Conservation (phyloP, 1,140 invertebrate species). For the Anoplolepis gracilipes region DNA sequence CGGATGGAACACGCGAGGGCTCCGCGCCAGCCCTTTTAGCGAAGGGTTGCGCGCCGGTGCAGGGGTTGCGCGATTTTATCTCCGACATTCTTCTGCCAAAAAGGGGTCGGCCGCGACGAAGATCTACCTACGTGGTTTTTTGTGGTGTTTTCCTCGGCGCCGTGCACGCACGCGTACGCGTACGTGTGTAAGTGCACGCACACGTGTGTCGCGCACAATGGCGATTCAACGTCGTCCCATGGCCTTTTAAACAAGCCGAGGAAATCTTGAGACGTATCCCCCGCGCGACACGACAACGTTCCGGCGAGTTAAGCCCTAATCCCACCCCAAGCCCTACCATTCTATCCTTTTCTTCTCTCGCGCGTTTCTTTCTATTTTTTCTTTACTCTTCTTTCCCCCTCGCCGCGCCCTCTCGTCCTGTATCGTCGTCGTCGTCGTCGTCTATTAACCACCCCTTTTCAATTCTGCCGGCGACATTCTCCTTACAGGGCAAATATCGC, state of each 20-base stretch:
- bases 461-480: constrained; percentile 66
- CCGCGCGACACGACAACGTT: constrained; percentile 60
- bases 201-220: constrained; percentile 33
- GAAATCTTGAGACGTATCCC: constrained; percentile 72
- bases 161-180: background rate
- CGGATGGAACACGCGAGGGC: background rate
- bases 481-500: constrained; percentile 67
- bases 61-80: constrained; percentile 78
- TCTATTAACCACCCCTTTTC: constrained; percentile 59
- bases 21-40: constrained; percentile 39
- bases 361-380: constrained; percentile 26
- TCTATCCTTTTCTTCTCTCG: constrained; percentile 21
- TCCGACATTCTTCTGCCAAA: constrained; percentile 73
- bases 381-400: background rate
- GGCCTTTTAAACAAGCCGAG: constrained; percentile 70
- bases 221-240: constrained; percentile 68
- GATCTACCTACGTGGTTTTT: constrained; percentile 53
- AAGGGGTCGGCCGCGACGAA: constrained; percentile 61
- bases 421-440: background rate
- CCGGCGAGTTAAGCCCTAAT: constrained; percentile 70
- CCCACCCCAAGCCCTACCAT: constrained; percentile 37
- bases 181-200: background rate
- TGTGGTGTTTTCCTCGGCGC: constrained; percentile 18
- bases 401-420: background rate
- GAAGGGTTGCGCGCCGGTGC: constrained; percentile 50